Conservation (phyloP, 2,797 vertebrate genomes). For the Gobio occitaniae region DNA sequence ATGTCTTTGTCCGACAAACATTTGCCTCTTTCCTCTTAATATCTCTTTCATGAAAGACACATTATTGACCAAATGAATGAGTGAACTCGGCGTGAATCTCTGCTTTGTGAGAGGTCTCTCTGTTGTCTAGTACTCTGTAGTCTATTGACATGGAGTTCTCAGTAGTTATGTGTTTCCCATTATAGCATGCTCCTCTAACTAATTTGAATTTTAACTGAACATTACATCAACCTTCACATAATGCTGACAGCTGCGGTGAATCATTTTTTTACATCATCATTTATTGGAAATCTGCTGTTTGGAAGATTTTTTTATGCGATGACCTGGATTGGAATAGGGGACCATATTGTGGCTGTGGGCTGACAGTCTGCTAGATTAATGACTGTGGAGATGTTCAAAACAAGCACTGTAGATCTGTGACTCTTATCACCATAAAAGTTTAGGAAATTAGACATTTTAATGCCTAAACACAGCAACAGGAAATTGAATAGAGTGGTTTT, state of each 20-base stretch:
- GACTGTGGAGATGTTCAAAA: background rate
- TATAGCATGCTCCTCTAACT: constrained; percentile 17
- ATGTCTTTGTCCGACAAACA: constrained; percentile 71
- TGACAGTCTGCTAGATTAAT: constrained; percentile 26
- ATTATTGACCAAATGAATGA: constrained; percentile 65
- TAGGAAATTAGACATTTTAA: background rate
- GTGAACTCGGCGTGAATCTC: constrained; percentile 73
- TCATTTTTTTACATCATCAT: constrained; percentile 9
- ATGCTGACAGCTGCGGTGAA: constrained; percentile 25
- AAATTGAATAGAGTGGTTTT: background rate
- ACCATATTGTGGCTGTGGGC: background rate
- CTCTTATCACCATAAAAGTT: background rate
- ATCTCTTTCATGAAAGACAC: constrained; percentile 65
- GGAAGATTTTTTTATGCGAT: too few species aligned
- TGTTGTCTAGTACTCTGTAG: constrained; percentile 33
- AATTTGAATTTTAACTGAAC: background rate
- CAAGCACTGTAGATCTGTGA: background rate
- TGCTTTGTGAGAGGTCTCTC: constrained; percentile 64
- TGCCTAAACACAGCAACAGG: too few species aligned
- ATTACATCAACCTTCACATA: background rate
- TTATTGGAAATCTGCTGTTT: constrained; percentile 35
- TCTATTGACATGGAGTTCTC: constrained; percentile 40
- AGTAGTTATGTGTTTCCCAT: background rate
- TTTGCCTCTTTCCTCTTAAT: constrained; percentile 59
- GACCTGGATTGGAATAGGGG: too few species aligned